Evolutionary conservation across 2,113 vertebrate genomes (phyloP), one percentile per base, ranked within the genome.

Genomic region (Zingel zingel): DNA sequence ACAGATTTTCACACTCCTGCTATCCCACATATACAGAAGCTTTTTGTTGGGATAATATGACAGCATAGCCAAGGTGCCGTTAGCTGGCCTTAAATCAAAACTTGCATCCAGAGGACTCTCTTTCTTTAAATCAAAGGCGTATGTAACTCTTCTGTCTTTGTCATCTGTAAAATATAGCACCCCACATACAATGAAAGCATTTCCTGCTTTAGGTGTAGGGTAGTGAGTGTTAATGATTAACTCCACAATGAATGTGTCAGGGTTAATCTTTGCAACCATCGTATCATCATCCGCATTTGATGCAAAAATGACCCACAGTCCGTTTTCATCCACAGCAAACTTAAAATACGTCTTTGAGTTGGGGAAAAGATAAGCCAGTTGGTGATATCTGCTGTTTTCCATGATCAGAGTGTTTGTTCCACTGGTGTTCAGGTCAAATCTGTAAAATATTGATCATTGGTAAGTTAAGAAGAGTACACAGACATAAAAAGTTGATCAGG

Each of bases 281-380:
- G 94, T 95, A 33, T 88, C 95, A 0, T 96, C 94, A 0, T 96
- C 94, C 13, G 57, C 58, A 25, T 90, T 94, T 0, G 96, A 96
- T 13, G 96, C 97, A 30, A 96, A 98, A 65, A 99, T 96, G 19
- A 98, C 91, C 97, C 97, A 99, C 21, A 98, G 91, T 0, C 96
- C 96, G 39, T 95, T 96, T 89, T 98, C 97, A 82, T 98, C 97
- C 67, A 94, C 95, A 5, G 97, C 96, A 33, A 98, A 45, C 33
- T 97, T 97, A 94, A 98, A 99, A 81, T 99, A 99, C 0, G 97
- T 97, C 95, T 98, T 99, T 27, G 97, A 97, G 85, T 97, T 97
- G 6, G 86, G 84, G 66, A 98, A 98, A 64, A 97, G 97, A 88
- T 98, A 99, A 74, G 93, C 95, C 62, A 96, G 93, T 54, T 95